Percentiles rank a stretch among this genome's conserved stretches.
Evolutionary conservation across 92 coral and sea anemone genomes (phyloP).

Genomic region (Heliopora coerulea): DNA sequence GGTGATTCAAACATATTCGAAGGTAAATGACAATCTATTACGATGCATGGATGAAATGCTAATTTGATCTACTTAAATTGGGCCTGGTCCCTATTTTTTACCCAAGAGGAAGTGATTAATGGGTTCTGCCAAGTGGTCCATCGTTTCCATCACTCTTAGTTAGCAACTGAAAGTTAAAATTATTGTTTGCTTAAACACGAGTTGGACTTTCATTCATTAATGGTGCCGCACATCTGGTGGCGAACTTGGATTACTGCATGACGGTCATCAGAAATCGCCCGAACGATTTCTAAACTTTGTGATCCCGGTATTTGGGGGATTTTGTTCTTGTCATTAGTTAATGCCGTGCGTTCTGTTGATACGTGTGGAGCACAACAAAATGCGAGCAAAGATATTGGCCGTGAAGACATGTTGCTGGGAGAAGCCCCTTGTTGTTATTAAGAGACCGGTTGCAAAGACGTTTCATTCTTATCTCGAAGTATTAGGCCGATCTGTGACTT

Average conservation of each 20-base stretch:
- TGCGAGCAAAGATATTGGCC: not conserved
- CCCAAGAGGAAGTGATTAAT: not conserved
- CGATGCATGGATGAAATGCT: not conserved
- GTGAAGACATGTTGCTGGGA: no score
- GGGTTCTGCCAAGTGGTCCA: not conserved
- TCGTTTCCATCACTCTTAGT: not conserved
- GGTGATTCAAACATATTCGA: not conserved
- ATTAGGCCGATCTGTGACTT: no score
- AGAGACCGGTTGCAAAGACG: no score
- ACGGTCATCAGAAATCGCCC: not conserved
- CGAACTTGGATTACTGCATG: not conserved
- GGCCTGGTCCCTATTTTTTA: not conserved
- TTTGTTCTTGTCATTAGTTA: not conserved
- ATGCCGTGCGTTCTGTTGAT: not conserved
- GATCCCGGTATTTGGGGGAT: not conserved
- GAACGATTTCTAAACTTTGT: not conserved
- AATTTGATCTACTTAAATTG: slow-evolving; percentile 2
- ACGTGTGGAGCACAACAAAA: no score
- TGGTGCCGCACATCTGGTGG: not conserved
- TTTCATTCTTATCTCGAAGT: no score
- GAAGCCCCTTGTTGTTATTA: no score
- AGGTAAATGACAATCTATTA: not conserved
- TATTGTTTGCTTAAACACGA: not conserved
- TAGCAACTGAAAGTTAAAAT: not conserved
- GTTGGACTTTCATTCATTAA: not conserved